Evolutionary conservation across 2,888 invertebrate genomes (phyloP), one percentile per base, ranked within the genome.

Genomic region (Dendrolimus pini): DNA sequence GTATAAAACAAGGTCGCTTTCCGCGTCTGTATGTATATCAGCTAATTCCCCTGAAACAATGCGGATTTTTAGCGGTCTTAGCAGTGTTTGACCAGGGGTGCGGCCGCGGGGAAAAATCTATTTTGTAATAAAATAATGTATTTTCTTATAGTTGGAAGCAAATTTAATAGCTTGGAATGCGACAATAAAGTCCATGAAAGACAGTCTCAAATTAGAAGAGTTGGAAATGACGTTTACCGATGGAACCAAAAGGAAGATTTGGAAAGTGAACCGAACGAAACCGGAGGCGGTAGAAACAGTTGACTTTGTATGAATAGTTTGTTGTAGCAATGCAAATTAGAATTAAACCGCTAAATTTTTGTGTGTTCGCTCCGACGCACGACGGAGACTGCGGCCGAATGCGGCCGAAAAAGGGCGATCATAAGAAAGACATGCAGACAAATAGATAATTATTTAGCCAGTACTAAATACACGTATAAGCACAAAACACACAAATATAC

Each of bases 261-360:
- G 89, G 89, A 86, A 83, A 61, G 82, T 87, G 7, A 82, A 85
- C 60, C 72, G 89, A 6, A 72, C 74, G 0, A 85, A 78, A 55
- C 83, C 83, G 0, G 88, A 89, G 59, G 68, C 63, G n/a, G 67
- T 73, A 10, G 89, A 89, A 64, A 85, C 89, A 9, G 83, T 87
- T 1, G 87, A 86, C 62, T 81, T 82, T 65, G 87, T 89, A 62
- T 70, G 84, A 66, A 7, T 53, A 18, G 30, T 53, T 30, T 30
- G 6, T 3, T 30, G 30, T 30, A 30, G 30, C 3, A 3, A 30
- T 30, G 6, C 30, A 30, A 30, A 30, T 30, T 3, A 30, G 30
- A 30, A 30, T 30, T 30, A 30, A 30, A 30, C 30, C 30, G 30
- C 6, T 6, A 30, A 30, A 30, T 30, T 30, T 3, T 3, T 30